A percentile compares a stretch with the other conserved stretches of the same genome.
These are phyloP conservation scores for Neuroterus valhalla DNA, from an alignment of 1,140 invertebrate genomes.

Conservation along the genomic window DNA sequence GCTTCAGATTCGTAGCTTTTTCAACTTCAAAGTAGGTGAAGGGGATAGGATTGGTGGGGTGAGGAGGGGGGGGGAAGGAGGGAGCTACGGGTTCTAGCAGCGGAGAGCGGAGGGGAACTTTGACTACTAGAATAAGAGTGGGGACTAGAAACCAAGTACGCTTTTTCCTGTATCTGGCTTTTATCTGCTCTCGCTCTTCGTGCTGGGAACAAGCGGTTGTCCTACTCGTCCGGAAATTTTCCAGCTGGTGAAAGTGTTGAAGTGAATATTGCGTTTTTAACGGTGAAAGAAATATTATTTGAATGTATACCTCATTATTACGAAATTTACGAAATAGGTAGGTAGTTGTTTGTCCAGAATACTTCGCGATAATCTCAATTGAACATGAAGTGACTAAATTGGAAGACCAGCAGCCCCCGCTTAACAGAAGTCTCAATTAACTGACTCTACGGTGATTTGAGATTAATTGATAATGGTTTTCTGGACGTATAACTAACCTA, in stretches of 20 bases:
- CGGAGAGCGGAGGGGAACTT: neutral
- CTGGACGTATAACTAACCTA: no score
- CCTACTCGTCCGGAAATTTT: slow-evolving; percentile 12
- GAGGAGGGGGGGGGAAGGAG: neutral
- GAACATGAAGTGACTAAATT: no score
- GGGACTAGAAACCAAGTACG: neutral
- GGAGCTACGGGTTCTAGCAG: neutral
- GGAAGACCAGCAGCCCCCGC: no score
- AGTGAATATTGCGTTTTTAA: neutral
- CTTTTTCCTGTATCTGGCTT: neutral
- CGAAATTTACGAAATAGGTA: neutral
- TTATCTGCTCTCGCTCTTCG: slow-evolving; percentile 24
- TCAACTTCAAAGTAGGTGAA: neutral
- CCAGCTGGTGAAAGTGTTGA: slow-evolving; percentile 17
- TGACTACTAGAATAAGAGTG: neutral
- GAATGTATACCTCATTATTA: neutral
- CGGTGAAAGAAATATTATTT: neutral
- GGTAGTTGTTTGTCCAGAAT: no score
- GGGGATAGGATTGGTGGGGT: no score
- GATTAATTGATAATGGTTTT: no score
- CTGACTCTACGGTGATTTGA: no score
- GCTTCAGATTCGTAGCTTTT: slow-evolving; percentile 30
- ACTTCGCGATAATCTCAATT: no score
- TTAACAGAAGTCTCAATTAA: no score
- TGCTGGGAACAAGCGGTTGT: neutral